Conservation (phyloP, 2,113 vertebrate genomes). For the Natator depressus region DNA sequence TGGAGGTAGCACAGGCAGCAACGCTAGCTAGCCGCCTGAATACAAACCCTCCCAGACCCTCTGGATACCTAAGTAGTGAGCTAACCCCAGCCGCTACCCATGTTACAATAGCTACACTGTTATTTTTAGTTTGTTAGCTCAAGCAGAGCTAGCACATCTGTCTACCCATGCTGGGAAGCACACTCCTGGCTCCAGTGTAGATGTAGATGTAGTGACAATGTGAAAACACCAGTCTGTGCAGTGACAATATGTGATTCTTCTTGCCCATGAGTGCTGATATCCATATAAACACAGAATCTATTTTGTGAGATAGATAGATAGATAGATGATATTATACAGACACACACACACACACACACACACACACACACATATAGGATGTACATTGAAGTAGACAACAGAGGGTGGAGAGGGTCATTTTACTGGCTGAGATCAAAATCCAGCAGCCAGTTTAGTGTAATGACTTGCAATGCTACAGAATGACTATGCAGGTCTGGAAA, state of each 20-base stretch:
- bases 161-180: background rate
- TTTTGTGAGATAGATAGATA: background rate
- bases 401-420: constrained; percentile 33
- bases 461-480: constrained; percentile 51
- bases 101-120: background rate
- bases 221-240: background rate
- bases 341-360: no score
- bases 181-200: background rate
- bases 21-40: background rate
- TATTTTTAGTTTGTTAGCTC: background rate
- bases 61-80: background rate
- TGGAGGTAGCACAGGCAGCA: background rate
- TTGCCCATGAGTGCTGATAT: background rate
- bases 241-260: background rate
- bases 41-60: background rate
- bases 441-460: constrained; percentile 38
- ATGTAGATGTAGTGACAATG: background rate
- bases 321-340: no score
- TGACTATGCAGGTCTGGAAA: constrained; percentile 32
- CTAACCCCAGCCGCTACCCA: background rate
- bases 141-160: background rate
- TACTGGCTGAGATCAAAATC: constrained; percentile 44
- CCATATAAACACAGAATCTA: background rate
- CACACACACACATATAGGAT: background rate
- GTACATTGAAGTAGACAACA: constrained; percentile 55